phyloP scores from a whole-genome alignment of 2,888 invertebrate species.

The Pollenia amentaria region DNA sequence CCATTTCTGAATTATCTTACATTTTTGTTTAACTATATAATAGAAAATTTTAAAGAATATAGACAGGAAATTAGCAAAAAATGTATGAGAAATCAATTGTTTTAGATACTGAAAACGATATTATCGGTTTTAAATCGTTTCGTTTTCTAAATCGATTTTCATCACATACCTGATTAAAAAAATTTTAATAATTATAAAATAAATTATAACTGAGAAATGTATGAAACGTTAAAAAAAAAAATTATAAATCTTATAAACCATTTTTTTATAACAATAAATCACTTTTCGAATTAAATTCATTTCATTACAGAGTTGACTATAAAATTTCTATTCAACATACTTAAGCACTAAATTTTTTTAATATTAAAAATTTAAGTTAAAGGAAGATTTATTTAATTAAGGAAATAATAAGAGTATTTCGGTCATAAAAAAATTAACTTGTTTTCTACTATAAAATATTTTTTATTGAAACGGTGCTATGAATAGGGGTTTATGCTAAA shows the following conservation, averaged over 20 bases:
- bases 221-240: conserved; percentile 2
- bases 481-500: conserved; percentile 47
- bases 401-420: conserved; percentile 37
- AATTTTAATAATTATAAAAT: neutral
- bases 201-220: conserved; percentile 33
- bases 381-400: conserved; percentile 42
- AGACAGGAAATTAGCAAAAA: too few species aligned
- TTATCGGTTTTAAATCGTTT: too few species aligned
- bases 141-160: too few species aligned
- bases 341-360: conserved; percentile 59
- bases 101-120: too few species aligned
- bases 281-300: conserved; percentile 72
- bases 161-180: neutral
- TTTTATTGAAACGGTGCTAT: conserved; percentile 53
- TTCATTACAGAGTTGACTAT: conserved; percentile 56
- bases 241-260: conserved; percentile 35
- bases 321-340: conserved; percentile 55
- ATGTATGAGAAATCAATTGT: too few species aligned
- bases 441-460: neutral
- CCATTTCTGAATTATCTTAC: too few species aligned
- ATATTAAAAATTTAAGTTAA: conserved; percentile 23
- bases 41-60: too few species aligned
- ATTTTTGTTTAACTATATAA: too few species aligned
- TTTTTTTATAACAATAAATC: conserved; percentile 71
- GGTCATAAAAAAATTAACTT: conserved; percentile 44